Conservation (phyloP, 2,888 invertebrate species). For the Oasisia sp. region DNA sequence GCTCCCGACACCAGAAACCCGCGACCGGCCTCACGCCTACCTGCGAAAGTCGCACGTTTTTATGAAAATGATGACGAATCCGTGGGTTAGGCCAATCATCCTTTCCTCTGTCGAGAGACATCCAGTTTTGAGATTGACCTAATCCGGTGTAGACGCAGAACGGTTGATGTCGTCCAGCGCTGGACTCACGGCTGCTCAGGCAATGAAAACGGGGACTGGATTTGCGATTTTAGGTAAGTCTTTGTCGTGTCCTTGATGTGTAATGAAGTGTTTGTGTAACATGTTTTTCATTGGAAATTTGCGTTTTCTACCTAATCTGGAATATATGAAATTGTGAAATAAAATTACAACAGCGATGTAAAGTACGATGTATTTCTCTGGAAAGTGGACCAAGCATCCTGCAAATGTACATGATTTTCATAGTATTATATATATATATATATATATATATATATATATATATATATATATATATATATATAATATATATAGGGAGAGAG, state of each 20-base stretch:
- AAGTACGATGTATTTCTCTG: too few relatives aligned
- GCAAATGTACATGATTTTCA: too few relatives aligned
- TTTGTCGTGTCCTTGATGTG: neutral
- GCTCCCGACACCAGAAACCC: neutral
- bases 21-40: neutral
- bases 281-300: neutral
- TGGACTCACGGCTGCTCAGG: neutral
- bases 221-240: conserved; percentile 10
- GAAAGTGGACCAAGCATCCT: too few relatives aligned
- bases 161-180: neutral
- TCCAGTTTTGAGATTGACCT: neutral
- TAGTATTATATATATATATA: too few relatives aligned
- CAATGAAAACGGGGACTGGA: neutral
- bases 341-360: too few relatives aligned
- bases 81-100: neutral
- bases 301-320: too few relatives aligned
- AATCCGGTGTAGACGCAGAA: neutral
- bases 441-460: too few relatives aligned
- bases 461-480: too few relatives aligned
- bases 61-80: neutral
- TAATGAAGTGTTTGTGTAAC: neutral
- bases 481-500: too few relatives aligned
- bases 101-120: neutral
- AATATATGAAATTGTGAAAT: too few relatives aligned
- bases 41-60: conserved; percentile 12